Conservation (phyloP, 2,113 vertebrate genomes). For the Pterocles gutturalis region DNA sequence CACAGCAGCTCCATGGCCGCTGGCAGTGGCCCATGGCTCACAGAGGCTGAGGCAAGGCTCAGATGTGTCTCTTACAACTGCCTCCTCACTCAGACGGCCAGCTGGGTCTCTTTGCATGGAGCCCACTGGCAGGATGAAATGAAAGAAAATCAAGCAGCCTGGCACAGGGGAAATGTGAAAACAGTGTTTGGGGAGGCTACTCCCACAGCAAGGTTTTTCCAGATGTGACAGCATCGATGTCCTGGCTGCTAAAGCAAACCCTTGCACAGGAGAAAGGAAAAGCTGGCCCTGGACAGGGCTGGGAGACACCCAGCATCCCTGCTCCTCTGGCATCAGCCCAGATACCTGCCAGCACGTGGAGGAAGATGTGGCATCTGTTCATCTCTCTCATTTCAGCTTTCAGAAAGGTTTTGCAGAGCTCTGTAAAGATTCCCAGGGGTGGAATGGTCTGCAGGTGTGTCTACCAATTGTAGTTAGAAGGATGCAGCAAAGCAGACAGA, state of each 20-base stretch:
- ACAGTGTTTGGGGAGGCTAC: background rate
- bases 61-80: conserved; percentile 34
- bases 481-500: too few species aligned
- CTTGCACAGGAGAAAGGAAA: background rate
- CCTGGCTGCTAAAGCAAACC: background rate
- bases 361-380: rapidly evolving
- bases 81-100: background rate
- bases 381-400: background rate
- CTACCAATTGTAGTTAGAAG: too few species aligned
- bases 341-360: background rate
- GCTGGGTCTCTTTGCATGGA: background rate
- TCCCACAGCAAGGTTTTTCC: background rate
- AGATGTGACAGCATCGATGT: rapidly evolving
- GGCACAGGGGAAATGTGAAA: background rate
- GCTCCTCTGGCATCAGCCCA: background rate
- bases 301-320: too few species aligned
- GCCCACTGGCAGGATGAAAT: background rate
- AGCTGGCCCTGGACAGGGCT: too few species aligned
- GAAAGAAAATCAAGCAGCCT: background rate
- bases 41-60: conserved; percentile 78
- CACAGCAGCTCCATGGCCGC: conserved; percentile 55
- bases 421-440: background rate
- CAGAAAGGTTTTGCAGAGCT: background rate
- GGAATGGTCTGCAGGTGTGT: background rate
- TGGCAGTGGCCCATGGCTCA: background rate